These are phyloP conservation scores for Puffinus mauretanicus DNA, from an alignment of 2,113 vertebrate species.

Conservation along the genomic window DNA sequence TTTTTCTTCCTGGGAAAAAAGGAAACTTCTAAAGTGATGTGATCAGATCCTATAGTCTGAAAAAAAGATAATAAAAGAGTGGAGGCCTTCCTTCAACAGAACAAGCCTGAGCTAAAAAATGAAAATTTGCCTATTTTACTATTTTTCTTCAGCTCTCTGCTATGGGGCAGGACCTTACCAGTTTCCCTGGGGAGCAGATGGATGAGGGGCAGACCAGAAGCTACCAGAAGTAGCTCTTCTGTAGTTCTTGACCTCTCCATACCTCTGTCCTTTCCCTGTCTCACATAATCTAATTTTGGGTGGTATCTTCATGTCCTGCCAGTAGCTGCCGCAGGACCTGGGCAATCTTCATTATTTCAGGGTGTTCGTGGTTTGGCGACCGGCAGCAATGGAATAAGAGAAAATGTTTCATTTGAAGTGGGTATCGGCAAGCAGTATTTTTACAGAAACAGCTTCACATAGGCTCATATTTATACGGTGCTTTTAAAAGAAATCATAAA, in stretches of 20 bases:
- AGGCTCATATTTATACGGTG: background rate
- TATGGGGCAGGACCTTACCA: background rate
- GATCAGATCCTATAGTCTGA: background rate
- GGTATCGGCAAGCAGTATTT: background rate
- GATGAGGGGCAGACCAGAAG: background rate
- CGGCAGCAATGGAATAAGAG: background rate
- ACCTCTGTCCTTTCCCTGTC: background rate
- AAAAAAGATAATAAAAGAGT: background rate
- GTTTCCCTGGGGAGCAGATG: background rate
- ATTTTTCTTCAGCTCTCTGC: background rate
- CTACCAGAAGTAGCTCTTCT: background rate
- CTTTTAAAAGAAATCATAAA: background rate
- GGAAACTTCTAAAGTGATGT: background rate
- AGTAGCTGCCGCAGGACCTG: background rate
- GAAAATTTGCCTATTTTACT: background rate
- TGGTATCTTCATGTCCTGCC: background rate
- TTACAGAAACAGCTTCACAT: background rate
- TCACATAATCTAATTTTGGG: background rate
- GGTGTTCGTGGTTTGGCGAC: background rate
- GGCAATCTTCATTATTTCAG: background rate
- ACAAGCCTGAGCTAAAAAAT: background rate
- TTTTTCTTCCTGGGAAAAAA: conserved; percentile 35
- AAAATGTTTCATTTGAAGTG: background rate
- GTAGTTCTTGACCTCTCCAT: background rate
- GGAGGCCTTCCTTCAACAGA: background rate